phyloP scores from a whole-genome alignment of 1,140 invertebrate genomes.

The Oreohelix idahoensis region DNA sequence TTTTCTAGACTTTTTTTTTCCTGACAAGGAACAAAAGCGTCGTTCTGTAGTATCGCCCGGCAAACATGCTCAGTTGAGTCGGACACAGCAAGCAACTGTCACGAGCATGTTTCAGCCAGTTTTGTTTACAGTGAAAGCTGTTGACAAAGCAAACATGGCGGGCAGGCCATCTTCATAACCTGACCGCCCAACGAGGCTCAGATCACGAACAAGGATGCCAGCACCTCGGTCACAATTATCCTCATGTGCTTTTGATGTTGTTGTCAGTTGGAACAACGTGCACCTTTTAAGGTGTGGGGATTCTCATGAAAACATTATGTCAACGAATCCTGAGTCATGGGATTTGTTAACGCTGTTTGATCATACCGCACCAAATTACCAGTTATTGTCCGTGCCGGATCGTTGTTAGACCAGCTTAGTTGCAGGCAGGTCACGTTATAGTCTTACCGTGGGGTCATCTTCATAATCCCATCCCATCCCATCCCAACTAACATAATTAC shows the following conservation, averaged over 20 bases:
- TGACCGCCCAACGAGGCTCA: neutral
- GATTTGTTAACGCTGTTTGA: neutral
- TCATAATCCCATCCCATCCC: no score
- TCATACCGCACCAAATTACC: neutral
- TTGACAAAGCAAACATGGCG: neutral
- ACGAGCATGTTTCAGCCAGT: neutral
- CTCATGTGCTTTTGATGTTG: slow-evolving; percentile 11
- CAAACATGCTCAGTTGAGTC: neutral
- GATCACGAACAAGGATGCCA: neutral
- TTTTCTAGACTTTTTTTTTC: neutral
- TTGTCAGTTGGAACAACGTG: neutral
- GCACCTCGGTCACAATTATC: neutral
- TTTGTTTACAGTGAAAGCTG: neutral
- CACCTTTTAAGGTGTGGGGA: neutral
- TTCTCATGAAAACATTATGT: neutral
- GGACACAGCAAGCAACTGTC: neutral
- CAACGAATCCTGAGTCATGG: neutral
- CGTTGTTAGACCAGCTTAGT: no score
- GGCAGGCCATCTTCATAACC: slow-evolving; percentile 1
- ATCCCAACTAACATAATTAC: no score
- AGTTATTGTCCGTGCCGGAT: neutral
- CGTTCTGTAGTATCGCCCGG: neutral
- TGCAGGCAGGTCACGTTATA: no score
- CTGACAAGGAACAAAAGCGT: neutral
- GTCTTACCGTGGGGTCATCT: no score